These are phyloP conservation scores for Leptopilina drosophilae DNA, from an alignment of 2,888 invertebrate species.

Conservation along the genomic window DNA sequence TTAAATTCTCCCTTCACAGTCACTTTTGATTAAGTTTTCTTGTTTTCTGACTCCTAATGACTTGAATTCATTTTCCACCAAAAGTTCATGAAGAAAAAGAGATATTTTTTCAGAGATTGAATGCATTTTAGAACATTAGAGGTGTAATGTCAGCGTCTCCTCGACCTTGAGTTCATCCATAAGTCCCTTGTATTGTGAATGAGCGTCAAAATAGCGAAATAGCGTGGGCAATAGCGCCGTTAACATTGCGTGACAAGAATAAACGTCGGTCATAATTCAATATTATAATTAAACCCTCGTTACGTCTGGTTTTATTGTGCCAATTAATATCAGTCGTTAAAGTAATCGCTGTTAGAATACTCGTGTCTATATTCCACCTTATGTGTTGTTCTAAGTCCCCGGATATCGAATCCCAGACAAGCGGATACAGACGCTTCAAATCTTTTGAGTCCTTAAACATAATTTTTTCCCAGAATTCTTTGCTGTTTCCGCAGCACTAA, in stretches of 20 bases:
- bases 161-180: constrained; percentile 20
- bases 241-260: constrained; percentile 64
- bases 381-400: constrained; percentile 56
- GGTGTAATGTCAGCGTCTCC: neutral
- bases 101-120: neutral
- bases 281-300: constrained; percentile 68
- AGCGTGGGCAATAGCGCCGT: constrained; percentile 53
- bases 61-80: too few relatives aligned
- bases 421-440: constrained; percentile 52
- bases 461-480: too few relatives aligned
- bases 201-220: constrained; percentile 57
- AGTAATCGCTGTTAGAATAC: constrained; percentile 62
- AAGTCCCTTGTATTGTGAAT: constrained; percentile 48
- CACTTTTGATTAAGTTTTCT: too few relatives aligned
- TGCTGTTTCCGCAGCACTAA: too few relatives aligned
- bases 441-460: too few relatives aligned
- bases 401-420: constrained; percentile 49
- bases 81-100: too few relatives aligned
- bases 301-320: constrained; percentile 64
- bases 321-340: constrained; percentile 68
- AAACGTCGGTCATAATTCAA: constrained; percentile 67
- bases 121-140: too few relatives aligned
- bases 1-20: too few relatives aligned
- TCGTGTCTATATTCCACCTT: constrained; percentile 54
- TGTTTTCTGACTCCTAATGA: too few relatives aligned